Conservation (phyloP, 2,113 vertebrate species). For the Acrocephalus kingi region DNA sequence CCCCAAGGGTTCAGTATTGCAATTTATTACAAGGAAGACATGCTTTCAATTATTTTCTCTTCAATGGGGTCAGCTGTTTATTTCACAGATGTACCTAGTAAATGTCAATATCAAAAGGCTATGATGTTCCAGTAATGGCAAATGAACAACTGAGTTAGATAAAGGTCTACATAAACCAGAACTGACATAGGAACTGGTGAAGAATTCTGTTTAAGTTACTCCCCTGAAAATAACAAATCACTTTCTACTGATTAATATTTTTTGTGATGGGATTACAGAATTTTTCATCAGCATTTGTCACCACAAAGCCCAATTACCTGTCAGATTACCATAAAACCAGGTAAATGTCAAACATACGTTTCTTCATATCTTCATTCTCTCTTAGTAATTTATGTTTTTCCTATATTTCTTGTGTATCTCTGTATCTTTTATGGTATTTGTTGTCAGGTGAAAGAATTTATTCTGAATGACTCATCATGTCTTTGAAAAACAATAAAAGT, state of each 20-base stretch:
- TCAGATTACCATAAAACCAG: neutral
- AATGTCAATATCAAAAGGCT: neutral
- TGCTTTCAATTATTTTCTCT: neutral
- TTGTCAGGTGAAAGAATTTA: neutral
- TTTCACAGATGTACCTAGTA: neutral
- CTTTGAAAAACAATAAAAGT: neutral
- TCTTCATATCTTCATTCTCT: neutral
- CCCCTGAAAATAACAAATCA: neutral
- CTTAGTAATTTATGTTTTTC: neutral
- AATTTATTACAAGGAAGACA: neutral
- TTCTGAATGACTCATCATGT: neutral
- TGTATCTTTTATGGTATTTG: neutral
- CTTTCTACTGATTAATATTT: neutral
- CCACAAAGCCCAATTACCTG: neutral
- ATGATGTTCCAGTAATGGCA: neutral
- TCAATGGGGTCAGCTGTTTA: neutral
- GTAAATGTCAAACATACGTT: neutral
- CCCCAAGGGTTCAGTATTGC: neutral
- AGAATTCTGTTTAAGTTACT: neutral
- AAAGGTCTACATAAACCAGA: neutral
- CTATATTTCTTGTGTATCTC: neutral
- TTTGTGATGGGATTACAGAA: neutral
- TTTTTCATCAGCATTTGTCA: neutral
- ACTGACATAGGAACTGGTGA: neutral
- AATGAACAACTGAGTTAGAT: neutral